Evolutionary conservation across 2,888 invertebrate genomes (phyloP).

Genomic region (Plemyria rubiginata): DNA sequence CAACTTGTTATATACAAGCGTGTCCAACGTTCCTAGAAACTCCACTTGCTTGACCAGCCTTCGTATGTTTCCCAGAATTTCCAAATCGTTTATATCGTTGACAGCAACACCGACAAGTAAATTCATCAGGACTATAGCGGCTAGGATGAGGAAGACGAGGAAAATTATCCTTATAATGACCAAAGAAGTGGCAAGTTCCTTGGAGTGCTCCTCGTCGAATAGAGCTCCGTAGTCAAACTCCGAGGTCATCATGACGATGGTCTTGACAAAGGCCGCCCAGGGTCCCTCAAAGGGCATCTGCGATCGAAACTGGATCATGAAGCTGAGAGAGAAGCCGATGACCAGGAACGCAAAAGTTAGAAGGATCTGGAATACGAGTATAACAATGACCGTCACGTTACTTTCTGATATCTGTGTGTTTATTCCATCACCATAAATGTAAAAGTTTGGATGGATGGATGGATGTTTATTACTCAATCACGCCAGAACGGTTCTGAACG

Average conservation of each 20-base stretch:
- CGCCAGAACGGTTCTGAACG: too few relatives aligned
- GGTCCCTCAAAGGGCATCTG: conserved; percentile 80
- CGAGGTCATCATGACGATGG: conserved; percentile 86
- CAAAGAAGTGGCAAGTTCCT: conserved; percentile 68
- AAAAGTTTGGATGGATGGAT: too few relatives aligned
- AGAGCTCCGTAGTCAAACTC: conserved; percentile 83
- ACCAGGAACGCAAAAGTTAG: conserved; percentile 78
- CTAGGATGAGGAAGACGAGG: conserved; percentile 80
- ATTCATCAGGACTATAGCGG: conserved; percentile 86
- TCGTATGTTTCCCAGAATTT: conserved; percentile 82
- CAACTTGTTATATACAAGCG: conserved; percentile 76
- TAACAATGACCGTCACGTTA: conserved; percentile 3
- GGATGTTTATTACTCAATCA: too few relatives aligned
- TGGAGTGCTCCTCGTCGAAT: conserved; percentile 74
- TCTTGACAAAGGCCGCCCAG: conserved; percentile 82
- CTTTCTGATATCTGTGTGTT: not conserved
- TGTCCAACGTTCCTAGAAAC: conserved; percentile 79
- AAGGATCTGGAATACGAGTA: conserved; percentile 76
- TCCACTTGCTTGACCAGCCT: conserved; percentile 84
- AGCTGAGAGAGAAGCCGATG: conserved; percentile 83
- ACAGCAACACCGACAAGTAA: conserved; percentile 86
- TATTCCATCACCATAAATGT: too few relatives aligned
- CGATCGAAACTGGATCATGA: conserved; percentile 83
- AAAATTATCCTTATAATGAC: conserved; percentile 80
- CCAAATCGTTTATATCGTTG: conserved; percentile 84